A percentile compares a stretch with the other conserved stretches of the same genome.
phyloP scores from a whole-genome alignment of 2,888 invertebrate genomes.

The Drosophila histrio region DNA sequence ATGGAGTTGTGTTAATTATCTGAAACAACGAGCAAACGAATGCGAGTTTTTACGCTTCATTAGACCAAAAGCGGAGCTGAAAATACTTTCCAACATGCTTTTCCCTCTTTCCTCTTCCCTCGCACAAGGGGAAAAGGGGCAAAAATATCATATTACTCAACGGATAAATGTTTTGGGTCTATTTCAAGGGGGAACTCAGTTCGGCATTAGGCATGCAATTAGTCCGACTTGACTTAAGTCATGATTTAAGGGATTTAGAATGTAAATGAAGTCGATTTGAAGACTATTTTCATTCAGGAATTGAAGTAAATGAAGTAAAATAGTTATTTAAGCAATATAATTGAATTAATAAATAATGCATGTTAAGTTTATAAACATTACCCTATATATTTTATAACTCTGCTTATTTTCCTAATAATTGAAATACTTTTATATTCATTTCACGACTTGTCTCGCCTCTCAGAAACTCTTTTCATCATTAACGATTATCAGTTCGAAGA shows the following conservation, averaged over 20 bases:
- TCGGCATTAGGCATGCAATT: slow-evolving; percentile 47
- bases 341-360: no score
- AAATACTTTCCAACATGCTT: slow-evolving; percentile 35
- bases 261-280: neutral
- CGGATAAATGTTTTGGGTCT: neutral
- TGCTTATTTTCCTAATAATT: neutral
- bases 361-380: neutral
- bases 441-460: slow-evolving; percentile 1
- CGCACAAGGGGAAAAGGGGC: neutral
- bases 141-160: slow-evolving; percentile 60
- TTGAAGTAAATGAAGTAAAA: no score
- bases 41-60: slow-evolving; percentile 72
- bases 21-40: slow-evolving; percentile 51
- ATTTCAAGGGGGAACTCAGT: slow-evolving; percentile 1
- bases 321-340: no score
- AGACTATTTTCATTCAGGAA: no score
- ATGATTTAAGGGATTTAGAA: neutral
- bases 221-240: slow-evolving; percentile 21
- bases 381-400: no score
- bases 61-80: slow-evolving; percentile 47
- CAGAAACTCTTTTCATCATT: slow-evolving; percentile 21
- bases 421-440: neutral
- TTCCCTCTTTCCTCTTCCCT: slow-evolving; percentile 7
- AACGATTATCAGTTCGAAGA: slow-evolving; percentile 23
- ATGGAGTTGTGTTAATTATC: slow-evolving; percentile 74